These are phyloP conservation scores for Aricia agestis DNA, from an alignment of 1,140 invertebrate species.

Conservation along the genomic window DNA sequence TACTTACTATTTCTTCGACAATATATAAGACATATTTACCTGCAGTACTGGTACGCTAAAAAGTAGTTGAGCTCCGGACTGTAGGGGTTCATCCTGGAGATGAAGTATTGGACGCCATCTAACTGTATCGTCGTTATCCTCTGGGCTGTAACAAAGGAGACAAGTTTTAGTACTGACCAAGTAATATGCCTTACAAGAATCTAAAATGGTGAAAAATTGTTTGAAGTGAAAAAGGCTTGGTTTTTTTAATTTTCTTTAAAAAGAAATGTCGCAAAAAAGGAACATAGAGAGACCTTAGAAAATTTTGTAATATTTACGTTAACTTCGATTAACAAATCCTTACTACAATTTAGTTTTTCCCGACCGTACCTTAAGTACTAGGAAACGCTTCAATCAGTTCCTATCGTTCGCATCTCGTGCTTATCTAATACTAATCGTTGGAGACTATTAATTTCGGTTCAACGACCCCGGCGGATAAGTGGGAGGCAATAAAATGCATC, in stretches of 20 bases:
- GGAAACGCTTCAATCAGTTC: slow-evolving; percentile 2
- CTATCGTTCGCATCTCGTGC: neutral
- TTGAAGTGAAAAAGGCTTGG: too few relatives aligned
- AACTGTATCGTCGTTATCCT: slow-evolving; percentile 90
- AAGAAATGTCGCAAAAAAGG: too few relatives aligned
- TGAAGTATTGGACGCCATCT: slow-evolving; percentile 91
- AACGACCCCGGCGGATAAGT: neutral
- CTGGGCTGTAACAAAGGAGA: slow-evolving; percentile 80
- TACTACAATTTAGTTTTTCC: too few relatives aligned
- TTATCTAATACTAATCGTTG: slow-evolving; percentile 1
- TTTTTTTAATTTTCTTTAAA: too few relatives aligned
- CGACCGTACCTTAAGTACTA: neutral
- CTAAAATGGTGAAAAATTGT: too few relatives aligned
- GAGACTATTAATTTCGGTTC: slow-evolving; percentile 4
- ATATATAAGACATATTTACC: slow-evolving; percentile 44
- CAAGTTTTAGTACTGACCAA: neutral
- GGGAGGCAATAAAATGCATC: slow-evolving; percentile 8
- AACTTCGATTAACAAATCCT: too few relatives aligned
- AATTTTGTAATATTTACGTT: too few relatives aligned
- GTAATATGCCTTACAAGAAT: too few relatives aligned
- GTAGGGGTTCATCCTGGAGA: slow-evolving; percentile 91
- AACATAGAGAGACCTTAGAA: too few relatives aligned
- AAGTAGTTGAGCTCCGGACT: slow-evolving; percentile 91
- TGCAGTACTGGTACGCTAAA: slow-evolving; percentile 91
- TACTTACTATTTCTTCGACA: neutral